Base-by-base conservation (phyloP, 2,888 invertebrate species). In the Osedax frankpressi region DNA sequence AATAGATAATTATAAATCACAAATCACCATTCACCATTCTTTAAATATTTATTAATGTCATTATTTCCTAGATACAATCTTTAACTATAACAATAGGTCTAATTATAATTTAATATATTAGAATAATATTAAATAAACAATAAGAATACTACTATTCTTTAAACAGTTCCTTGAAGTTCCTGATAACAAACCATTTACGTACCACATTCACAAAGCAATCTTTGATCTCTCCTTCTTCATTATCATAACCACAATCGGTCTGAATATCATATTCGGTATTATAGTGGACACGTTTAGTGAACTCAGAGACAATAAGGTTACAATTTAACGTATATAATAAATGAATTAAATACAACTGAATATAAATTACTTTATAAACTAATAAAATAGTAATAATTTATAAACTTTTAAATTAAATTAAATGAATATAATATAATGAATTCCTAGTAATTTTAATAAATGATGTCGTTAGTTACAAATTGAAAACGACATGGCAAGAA, bases 261-360 rank as follows among this genome's bases (percentile, higher is more conserved):
- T 83, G 74, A 83, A 84, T 80, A 83, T 83, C 77, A 80, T 83
- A 80, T 83, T 83, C 76, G 83, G 83, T 80, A 83, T 83, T 80
- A 83, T 83, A 70, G 83, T 83, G 28, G 83, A 83, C 78, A 83
- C 83, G 2, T 83, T 83, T 81, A 82, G 82, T 70, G 83, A 83
- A 76, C 80, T 83, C 72, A 78, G 83, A 78, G 82, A 84, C 75
- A 79, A 79, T 71, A 83, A 83, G 81, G 83, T 83, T 76, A n/a
- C n/a, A 76, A 19, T 6, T 44, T 19, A 44, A 19, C 44, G 44
- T 44, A 19, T 44, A 44, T 11, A 44, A 19, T 44, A 44, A 19
- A 11, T 44, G 19, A 44, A 44, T 44, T 11, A 11, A 6, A 44
- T 44, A 6, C 6, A 44, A 44, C 19, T 44, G 44, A 44, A 11